Evolutionary conservation across 2,888 invertebrate genomes (phyloP).

Genomic region (Apotomis betuletana): DNA sequence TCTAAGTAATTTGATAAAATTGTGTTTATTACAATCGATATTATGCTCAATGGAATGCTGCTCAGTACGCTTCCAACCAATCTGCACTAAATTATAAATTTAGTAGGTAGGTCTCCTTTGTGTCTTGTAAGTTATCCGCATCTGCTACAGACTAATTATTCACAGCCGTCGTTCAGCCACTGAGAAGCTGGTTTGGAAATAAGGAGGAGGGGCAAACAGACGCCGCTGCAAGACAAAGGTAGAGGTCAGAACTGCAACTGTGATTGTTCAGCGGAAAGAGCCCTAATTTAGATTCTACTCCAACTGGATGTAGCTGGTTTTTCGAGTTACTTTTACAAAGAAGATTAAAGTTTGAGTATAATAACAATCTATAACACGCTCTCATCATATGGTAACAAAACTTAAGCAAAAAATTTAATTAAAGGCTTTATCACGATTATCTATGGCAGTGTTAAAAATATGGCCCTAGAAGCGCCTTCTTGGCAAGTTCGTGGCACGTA

Average conservation of each 20-base stretch:
- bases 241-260: conserved; percentile 20
- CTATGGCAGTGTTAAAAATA: too few relatives aligned
- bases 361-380: too few relatives aligned
- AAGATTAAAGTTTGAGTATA: too few relatives aligned
- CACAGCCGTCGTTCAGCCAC: conserved; percentile 18
- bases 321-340: too few relatives aligned
- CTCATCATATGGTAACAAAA: too few relatives aligned
- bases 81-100: conserved; percentile 10
- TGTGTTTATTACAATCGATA: too few relatives aligned
- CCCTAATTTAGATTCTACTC: not conserved
- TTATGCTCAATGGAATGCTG: too few relatives aligned
- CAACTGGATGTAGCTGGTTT: too few relatives aligned
- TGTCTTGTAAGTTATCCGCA: conserved; percentile 32
- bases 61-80: too few relatives aligned
- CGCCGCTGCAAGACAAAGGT: not conserved
- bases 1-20: too few relatives aligned
- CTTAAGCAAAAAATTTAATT: too few relatives aligned
- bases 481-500: not conserved
- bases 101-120: conserved; percentile 4
- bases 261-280: conserved; percentile 9
- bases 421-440: too few relatives aligned
- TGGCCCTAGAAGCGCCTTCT: not conserved
- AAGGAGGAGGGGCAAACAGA: not conserved
- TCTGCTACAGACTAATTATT: conserved; percentile 37
- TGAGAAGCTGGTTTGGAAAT: conserved; percentile 22